Base-by-base conservation (phyloP, 2,113 vertebrate species). In the Ptychochromis oligacanthus region DNA sequence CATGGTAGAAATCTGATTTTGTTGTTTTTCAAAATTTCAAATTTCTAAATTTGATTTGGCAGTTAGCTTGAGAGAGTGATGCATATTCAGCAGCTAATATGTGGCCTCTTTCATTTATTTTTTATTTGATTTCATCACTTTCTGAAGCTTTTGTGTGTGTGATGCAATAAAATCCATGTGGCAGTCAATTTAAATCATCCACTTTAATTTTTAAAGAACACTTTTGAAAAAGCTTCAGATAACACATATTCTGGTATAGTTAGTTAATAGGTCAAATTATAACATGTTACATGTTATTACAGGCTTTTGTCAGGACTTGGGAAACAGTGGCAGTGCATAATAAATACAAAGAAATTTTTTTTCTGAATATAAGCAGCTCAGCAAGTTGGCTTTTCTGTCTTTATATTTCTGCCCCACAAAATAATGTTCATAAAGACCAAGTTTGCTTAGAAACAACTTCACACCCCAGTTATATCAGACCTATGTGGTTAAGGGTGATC, bases 381-480 rank as follows among this genome's bases (percentile, higher is more conserved):
- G 46, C 20, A 55, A 56, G 54, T 56, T 22, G 20, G 20, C 54
- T 52, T 4, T 38, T 81, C 60, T 75, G 28, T 64, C 11, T 76
- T 11, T 15, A 55, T 36, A 55, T 24, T 64, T 65, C 40, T 26
- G 38, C 28, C 52, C 77, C 22, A 67, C 52, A 40, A 22, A 24
- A 59, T 59, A 10, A 72, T 72, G 49, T 28, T 81, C n/a, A 43
- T 58, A 52, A 22, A 62, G 18, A 85, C 2, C 28, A 43, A 15
- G 14, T 62, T 87, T 49, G 58, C 40, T 26, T 14, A 18, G 22
- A 64, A 79, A 75, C 54, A 26, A 49, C 64, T 67, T 80, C 57
- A 49, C 24, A 38, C 17, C 20, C 61, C 4, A 22, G 7, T 36
- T 52, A 6, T 22, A 75, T 55, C 38, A 49, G 52, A 36, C 20